Evolutionary conservation across 2,113 vertebrate species (phyloP).

Genomic region (Eretmochelys imbricata): DNA sequence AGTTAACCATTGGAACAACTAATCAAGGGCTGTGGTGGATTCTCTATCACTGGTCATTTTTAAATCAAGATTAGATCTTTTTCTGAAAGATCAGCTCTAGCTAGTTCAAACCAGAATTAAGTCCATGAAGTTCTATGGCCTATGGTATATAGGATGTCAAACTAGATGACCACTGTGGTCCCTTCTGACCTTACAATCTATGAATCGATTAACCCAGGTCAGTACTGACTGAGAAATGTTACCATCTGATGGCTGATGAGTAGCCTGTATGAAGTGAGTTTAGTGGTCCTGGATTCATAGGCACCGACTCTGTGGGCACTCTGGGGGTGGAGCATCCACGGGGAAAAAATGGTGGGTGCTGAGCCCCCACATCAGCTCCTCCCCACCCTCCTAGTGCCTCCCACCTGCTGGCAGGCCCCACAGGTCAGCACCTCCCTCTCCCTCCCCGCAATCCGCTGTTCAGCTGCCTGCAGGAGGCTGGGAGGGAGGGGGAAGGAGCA

Average conservation of each 20-base stretch:
- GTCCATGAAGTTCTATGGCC: too few species aligned
- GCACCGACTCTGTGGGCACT: too few species aligned
- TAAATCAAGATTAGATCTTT: background rate
- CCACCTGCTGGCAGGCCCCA: too few species aligned
- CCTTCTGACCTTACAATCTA: background rate
- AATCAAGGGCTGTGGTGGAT: background rate
- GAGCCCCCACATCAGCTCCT: too few species aligned
- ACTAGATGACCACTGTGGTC: background rate
- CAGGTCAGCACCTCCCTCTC: too few species aligned
- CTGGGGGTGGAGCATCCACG: too few species aligned
- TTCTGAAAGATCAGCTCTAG: background rate
- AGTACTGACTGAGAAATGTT: background rate
- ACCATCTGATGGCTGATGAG: background rate
- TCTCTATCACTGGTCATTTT: background rate
- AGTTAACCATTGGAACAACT: background rate
- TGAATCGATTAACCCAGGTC: background rate
- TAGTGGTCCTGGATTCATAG: background rate
- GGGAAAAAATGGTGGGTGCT: too few species aligned
- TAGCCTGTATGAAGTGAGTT: background rate
- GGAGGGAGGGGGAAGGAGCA: too few species aligned
- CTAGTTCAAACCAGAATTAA: background rate
- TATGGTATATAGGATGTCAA: background rate
- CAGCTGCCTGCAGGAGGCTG: too few species aligned
- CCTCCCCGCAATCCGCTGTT: too few species aligned
- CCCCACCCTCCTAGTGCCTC: too few species aligned